Conservation (phyloP, 2,888 invertebrate genomes). For the Pherbina coryleti region DNA sequence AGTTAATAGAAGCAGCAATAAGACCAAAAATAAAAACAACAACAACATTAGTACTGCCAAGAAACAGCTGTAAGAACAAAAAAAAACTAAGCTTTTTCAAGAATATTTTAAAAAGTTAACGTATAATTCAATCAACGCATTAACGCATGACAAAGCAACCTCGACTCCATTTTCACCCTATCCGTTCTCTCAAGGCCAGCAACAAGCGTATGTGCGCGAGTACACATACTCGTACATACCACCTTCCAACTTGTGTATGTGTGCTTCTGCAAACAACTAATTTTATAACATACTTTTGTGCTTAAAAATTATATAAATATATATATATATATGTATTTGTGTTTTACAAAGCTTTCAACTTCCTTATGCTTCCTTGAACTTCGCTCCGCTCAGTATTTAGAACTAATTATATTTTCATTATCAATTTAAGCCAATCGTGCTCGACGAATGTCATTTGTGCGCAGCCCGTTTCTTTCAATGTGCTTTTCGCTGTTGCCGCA, state of each 20-base stretch:
- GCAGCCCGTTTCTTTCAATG: too few species aligned
- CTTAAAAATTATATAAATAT: too few species aligned
- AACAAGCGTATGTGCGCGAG: neutral
- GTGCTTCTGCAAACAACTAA: neutral
- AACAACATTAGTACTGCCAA: neutral
- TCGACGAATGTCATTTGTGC: neutral
- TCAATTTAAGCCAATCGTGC: neutral
- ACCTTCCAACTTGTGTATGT: neutral
- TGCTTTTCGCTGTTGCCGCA: too few species aligned
- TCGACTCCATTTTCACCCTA: too few species aligned
- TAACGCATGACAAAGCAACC: too few species aligned
- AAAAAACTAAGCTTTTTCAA: neutral
- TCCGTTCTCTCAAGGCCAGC: neutral
- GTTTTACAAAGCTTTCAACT: too few species aligned
- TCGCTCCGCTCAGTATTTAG: neutral
- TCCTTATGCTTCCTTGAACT: too few species aligned
- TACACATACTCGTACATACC: neutral
- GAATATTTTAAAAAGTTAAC: neutral
- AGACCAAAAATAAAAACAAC: neutral
- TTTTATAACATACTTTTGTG: too few species aligned
- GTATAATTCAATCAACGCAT: neutral
- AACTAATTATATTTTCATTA: conserved; percentile 1
- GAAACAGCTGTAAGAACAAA: neutral
- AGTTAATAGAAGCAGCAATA: neutral
- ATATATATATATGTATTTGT: too few species aligned